phyloP scores from a whole-genome alignment of 2,113 vertebrate genomes.

The Cygnus buccinator region DNA sequence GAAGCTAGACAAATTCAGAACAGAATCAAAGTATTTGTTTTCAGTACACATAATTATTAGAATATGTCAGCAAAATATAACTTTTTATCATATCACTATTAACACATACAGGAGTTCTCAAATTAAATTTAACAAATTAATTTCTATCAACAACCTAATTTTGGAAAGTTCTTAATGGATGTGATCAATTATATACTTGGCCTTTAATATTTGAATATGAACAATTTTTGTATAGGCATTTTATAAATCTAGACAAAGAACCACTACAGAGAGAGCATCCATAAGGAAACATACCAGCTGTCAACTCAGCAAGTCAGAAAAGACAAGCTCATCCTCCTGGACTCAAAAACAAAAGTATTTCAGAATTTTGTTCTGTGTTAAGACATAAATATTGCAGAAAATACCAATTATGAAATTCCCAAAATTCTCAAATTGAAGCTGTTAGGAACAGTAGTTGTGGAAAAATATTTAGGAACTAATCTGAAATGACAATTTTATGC shows the following conservation, averaged over 20 bases:
- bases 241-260: background rate
- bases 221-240: background rate
- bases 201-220: background rate
- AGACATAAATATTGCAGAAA: background rate
- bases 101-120: background rate
- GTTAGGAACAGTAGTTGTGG: slow-evolving; percentile 51
- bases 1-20: background rate
- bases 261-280: background rate
- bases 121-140: background rate
- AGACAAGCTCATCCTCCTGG: background rate
- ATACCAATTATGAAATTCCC: background rate
- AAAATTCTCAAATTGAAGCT: slow-evolving; percentile 61
- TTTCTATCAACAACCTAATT: background rate
- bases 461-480: slow-evolving; percentile 53
- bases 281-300: background rate
- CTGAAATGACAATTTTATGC: slow-evolving; percentile 48
- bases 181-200: background rate
- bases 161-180: too few species aligned
- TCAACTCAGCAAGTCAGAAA: background rate
- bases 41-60: background rate
- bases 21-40: background rate
- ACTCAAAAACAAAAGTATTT: background rate
- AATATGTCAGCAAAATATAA: background rate
- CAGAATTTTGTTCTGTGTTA: background rate
- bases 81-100: background rate